Evolutionary conservation across 1,140 invertebrate genomes (phyloP).

Genomic region (Arctopsyche grandis): DNA sequence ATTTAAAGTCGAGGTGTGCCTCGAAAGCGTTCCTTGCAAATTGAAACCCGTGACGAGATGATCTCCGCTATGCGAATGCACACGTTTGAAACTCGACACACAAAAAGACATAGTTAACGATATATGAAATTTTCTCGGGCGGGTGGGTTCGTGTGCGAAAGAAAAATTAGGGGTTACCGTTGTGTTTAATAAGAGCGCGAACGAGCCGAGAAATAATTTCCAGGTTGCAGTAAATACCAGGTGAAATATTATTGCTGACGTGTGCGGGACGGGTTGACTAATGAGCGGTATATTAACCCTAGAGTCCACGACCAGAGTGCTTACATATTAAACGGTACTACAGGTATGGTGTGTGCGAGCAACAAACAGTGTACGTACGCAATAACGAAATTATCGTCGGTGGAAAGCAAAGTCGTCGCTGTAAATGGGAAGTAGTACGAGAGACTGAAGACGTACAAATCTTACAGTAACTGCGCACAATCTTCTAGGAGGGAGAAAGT

Average conservation of each 20-base stretch:
- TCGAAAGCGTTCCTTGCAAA: not conserved
- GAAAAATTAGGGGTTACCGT: not conserved
- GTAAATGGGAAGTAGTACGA: not conserved
- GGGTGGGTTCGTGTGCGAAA: no score
- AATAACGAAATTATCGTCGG: no score
- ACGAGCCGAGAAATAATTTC: slow-evolving; percentile 16
- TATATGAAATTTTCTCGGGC: no score
- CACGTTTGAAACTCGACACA: no score
- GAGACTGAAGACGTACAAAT: slow-evolving; percentile 29
- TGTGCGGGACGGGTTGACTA: slow-evolving; percentile 24
- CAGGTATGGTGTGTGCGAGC: no score
- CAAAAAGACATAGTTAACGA: no score
- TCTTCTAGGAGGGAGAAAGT: slow-evolving; percentile 39
- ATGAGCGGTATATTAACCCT: slow-evolving; percentile 30
- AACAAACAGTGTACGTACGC: no score
- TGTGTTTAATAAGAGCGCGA: slow-evolving; percentile 5
- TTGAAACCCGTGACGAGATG: no score
- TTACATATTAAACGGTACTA: slow-evolving; percentile 19
- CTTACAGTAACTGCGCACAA: slow-evolving; percentile 34
- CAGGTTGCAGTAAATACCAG: slow-evolving; percentile 15
- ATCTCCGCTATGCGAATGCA: no score
- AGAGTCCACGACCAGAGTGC: slow-evolving; percentile 13
- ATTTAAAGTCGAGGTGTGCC: not conserved
- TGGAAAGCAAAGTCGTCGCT: no score
- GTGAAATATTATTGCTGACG: slow-evolving; percentile 30